phyloP scores from a whole-genome alignment of 2,888 invertebrate genomes.

The Leucania comma region DNA sequence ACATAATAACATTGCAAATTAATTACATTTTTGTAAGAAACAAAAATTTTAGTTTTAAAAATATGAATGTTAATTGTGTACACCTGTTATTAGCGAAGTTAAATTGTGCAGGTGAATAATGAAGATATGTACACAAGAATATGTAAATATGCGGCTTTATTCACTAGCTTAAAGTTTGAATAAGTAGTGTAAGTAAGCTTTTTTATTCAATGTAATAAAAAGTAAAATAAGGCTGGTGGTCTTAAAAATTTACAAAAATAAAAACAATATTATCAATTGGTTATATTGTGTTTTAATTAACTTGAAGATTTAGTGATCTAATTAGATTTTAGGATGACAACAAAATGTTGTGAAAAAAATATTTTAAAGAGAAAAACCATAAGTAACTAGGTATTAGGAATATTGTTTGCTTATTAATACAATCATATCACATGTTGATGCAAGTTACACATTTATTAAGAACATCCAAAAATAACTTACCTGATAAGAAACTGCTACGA shows the following conservation, averaged over 20 bases:
- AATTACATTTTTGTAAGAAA: neutral
- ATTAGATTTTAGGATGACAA: neutral
- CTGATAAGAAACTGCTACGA: slow-evolving; percentile 75
- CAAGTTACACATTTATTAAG: neutral
- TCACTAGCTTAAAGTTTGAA: neutral
- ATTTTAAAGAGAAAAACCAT: neutral
- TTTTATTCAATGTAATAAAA: neutral
- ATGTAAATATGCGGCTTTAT: neutral
- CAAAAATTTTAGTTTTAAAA: neutral
- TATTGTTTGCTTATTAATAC: neutral
- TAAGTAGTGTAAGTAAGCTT: neutral
- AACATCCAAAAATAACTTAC: slow-evolving; percentile 69
- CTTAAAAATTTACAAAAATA: neutral
- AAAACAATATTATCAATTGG: neutral
- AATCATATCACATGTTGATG: neutral
- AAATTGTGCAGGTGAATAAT: neutral
- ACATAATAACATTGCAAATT: neutral
- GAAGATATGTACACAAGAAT: too few relatives aligned
- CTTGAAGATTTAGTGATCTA: neutral
- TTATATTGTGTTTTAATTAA: neutral
- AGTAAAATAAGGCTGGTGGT: neutral
- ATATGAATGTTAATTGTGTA: neutral
- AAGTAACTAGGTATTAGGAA: neutral
- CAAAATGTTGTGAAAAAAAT: neutral
- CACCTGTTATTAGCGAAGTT: slow-evolving; percentile 1